These are phyloP conservation scores for Drosophila quinaria DNA, from an alignment of 2,888 invertebrate species.

Conservation along the genomic window DNA sequence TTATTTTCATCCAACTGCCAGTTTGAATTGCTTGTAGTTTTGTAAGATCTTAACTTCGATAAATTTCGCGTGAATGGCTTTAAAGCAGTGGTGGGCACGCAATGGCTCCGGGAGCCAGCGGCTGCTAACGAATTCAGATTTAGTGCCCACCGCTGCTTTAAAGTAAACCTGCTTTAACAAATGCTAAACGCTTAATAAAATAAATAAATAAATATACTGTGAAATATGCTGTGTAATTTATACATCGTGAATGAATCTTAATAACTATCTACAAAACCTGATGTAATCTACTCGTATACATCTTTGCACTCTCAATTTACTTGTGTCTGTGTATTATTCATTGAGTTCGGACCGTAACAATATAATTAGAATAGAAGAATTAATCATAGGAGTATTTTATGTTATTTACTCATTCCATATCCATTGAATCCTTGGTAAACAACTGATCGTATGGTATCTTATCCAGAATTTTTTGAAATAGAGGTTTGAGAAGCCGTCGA, in stretches of 20 bases:
- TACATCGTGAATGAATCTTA: neutral
- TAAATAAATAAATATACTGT: neutral
- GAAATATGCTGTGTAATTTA: neutral
- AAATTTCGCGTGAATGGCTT: neutral
- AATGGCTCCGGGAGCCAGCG: too few relatives aligned
- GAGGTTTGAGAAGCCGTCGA: conserved; percentile 16
- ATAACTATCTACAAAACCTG: conserved; percentile 24
- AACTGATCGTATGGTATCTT: conserved; percentile 53
- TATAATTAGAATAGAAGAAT: neutral
- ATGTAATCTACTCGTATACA: neutral
- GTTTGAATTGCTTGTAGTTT: too few relatives aligned
- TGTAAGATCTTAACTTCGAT: neutral
- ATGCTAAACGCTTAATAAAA: conserved; percentile 23
- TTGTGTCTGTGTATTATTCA: neutral
- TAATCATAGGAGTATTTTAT: neutral
- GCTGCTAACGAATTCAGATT: too few relatives aligned
- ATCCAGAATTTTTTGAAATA: conserved; percentile 37
- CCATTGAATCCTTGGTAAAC: conserved; percentile 23
- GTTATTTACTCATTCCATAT: conserved; percentile 13
- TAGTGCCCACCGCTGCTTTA: too few relatives aligned
- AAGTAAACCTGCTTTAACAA: conserved; percentile 23
- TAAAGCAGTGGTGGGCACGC: too few relatives aligned
- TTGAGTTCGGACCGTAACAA: neutral
- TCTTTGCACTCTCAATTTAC: neutral
- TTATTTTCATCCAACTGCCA: too few relatives aligned